Percentiles rank a stretch among this genome's conserved stretches.
These are phyloP conservation scores for Lerista edwardsae DNA, from an alignment of 2,797 vertebrate species.

Conservation along the genomic window DNA sequence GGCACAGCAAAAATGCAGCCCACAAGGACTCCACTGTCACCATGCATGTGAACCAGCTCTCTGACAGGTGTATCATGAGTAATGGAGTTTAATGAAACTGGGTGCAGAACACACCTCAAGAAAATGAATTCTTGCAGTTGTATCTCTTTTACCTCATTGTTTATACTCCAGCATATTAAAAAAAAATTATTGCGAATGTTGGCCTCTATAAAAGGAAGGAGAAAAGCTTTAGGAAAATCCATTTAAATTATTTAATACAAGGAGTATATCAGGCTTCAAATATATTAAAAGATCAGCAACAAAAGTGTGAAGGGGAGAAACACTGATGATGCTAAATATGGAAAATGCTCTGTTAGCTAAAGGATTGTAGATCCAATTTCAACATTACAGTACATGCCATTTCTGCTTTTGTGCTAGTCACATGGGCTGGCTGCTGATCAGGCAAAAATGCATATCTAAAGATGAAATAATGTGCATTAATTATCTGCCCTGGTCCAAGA, in stretches of 20 bases:
- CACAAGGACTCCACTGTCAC: neutral
- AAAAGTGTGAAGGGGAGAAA: slow-evolving; percentile 84
- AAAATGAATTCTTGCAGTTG: slow-evolving; percentile 22
- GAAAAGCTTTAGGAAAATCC: slow-evolving; percentile 55
- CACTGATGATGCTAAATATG: slow-evolving; percentile 90
- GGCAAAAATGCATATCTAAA: slow-evolving; percentile 61
- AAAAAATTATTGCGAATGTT: slow-evolving; percentile 52
- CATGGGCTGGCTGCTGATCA: slow-evolving; percentile 53
- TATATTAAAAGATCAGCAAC: slow-evolving; percentile 85
- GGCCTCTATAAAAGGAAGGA: slow-evolving; percentile 61
- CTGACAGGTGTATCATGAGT: neutral
- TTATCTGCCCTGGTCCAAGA: slow-evolving; percentile 20
- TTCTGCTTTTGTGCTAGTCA: slow-evolving; percentile 57
- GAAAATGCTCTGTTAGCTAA: slow-evolving; percentile 88
- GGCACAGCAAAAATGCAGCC: neutral
- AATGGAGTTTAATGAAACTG: neutral
- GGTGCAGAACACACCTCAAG: neutral
- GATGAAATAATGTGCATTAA: slow-evolving; percentile 44
- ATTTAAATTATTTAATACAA: slow-evolving; percentile 80
- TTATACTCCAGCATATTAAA: slow-evolving; percentile 56
- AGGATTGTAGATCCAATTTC: slow-evolving; percentile 86
- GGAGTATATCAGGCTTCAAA: slow-evolving; percentile 83
- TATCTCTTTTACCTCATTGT: slow-evolving; percentile 40
- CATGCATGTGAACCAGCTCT: neutral
- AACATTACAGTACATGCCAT: slow-evolving; percentile 67